phyloP scores from a whole-genome alignment of 1,140 invertebrate genomes.

The Zaprionus tsacasi region DNA sequence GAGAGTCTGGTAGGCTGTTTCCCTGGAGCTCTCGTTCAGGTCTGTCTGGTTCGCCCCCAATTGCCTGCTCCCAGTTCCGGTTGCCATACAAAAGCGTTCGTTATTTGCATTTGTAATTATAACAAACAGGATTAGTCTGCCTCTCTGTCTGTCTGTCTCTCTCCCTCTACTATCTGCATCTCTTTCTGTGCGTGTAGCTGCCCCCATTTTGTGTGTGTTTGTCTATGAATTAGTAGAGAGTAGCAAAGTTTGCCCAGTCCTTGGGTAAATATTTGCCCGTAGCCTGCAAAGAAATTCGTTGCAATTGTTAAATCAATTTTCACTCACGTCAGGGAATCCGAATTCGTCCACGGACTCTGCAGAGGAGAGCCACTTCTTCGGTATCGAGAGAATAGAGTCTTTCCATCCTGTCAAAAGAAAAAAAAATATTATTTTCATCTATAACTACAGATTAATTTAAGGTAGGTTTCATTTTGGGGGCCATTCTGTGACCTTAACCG shows the following conservation, averaged over 20 bases:
- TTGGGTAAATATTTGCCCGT: conserved; percentile 61
- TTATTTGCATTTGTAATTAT: conserved; percentile 84
- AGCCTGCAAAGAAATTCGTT: conserved; percentile 50
- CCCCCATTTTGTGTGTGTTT: conserved; percentile 21
- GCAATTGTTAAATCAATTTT: conserved; percentile 75
- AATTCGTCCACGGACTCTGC: conserved; percentile 85
- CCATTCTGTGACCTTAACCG: neutral
- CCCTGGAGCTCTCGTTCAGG: conserved; percentile 12
- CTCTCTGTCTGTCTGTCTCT: conserved; percentile 28
- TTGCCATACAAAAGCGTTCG: conserved; percentile 68
- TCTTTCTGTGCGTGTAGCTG: conserved; percentile 24
- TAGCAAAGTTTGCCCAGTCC: conserved; percentile 56
- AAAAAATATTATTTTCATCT: neutral
- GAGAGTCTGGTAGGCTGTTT: conserved; percentile 17
- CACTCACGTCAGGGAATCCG: conserved; percentile 84
- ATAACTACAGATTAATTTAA: neutral
- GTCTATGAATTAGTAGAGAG: conserved; percentile 71
- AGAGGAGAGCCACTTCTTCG: conserved; percentile 88
- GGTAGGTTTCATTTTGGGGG: neutral
- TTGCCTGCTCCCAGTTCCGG: conserved; percentile 29
- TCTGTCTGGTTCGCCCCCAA: conserved; percentile 19
- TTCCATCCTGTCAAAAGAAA: conserved; percentile 86
- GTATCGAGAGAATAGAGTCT: conserved; percentile 87
- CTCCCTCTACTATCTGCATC: conserved; percentile 14
- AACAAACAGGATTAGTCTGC: conserved; percentile 83